phyloP scores from a whole-genome alignment of 2,888 invertebrate genomes.

The Dryococelus australis region DNA sequence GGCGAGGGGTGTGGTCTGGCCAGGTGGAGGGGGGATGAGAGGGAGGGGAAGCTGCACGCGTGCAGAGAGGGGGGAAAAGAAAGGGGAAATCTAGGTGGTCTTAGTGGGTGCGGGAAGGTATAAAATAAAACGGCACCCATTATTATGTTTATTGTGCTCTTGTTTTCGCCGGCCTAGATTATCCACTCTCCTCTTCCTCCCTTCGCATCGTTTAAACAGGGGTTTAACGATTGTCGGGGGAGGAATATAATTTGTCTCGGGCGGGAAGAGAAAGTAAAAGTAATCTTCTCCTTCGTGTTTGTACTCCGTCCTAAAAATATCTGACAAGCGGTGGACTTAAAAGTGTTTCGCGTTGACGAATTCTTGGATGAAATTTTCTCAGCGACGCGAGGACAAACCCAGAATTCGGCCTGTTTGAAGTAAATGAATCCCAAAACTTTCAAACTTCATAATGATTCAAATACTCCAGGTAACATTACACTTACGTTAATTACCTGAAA shows the following conservation, averaged over 20 bases:
- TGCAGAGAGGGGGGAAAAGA: not conserved
- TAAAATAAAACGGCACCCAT: not conserved
- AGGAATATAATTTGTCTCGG: not conserved
- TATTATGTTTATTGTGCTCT: not conserved
- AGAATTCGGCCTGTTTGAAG: too few relatives aligned
- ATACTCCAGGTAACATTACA: too few relatives aligned
- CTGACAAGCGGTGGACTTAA: not conserved
- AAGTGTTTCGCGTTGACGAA: not conserved
- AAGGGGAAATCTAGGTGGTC: not conserved
- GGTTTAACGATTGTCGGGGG: not conserved
- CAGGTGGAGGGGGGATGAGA: not conserved
- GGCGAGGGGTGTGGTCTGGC: not conserved
- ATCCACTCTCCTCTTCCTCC: not conserved
- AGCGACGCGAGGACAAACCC: too few relatives aligned
- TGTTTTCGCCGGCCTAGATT: not conserved
- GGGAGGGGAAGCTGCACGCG: not conserved
- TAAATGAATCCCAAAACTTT: too few relatives aligned
- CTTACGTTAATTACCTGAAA: too few relatives aligned
- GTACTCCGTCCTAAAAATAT: not conserved
- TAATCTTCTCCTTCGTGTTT: not conserved
- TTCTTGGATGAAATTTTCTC: not conserved
- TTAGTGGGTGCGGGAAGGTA: not conserved
- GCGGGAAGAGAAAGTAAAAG: not conserved
- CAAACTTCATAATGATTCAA: too few relatives aligned
- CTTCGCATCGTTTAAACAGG: constrained; percentile 1